A percentile compares a stretch with the other conserved stretches of the same genome.
Evolutionary conservation across 2,113 vertebrate species (phyloP).

Genomic region (Catagonus wagneri): DNA sequence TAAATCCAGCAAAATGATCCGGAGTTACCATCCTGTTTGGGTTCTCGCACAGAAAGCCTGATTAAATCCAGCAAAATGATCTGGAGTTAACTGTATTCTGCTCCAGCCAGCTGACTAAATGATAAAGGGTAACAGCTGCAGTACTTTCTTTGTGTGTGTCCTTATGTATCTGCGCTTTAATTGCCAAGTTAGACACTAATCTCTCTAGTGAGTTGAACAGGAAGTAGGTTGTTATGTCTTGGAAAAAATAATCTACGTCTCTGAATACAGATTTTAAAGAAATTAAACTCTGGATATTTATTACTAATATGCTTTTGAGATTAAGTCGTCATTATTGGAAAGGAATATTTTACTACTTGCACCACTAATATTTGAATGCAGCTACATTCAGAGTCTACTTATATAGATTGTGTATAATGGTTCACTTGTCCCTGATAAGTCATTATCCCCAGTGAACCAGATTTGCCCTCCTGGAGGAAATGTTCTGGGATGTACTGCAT

Average conservation of each 20-base stretch:
- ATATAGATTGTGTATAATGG: neutral
- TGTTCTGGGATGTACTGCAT: neutral
- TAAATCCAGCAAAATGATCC: neutral
- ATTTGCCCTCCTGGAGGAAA: slow-evolving; percentile 20
- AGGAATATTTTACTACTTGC: slow-evolving; percentile 8
- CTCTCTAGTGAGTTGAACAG: neutral
- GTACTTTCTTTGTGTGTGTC: neutral
- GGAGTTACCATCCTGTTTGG: neutral
- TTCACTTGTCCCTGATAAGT: neutral
- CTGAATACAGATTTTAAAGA: neutral
- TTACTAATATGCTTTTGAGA: neutral
- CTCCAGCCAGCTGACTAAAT: neutral
- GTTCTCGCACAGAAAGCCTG: neutral
- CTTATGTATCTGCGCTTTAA: neutral
- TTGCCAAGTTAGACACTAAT: slow-evolving; percentile 13
- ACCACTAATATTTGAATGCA: neutral
- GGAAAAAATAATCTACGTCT: neutral
- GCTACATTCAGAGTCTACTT: neutral
- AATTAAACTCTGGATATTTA: neutral
- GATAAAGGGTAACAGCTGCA: neutral
- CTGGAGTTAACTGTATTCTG: neutral
- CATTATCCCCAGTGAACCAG: neutral
- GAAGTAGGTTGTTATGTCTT: neutral
- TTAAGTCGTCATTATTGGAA: neutral
- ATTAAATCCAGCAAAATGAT: neutral